A percentile compares a stretch with the other conserved stretches of the same genome.
Evolutionary conservation across 2,113 vertebrate genomes (phyloP).

Genomic region (Apeltes quadracus): DNA sequence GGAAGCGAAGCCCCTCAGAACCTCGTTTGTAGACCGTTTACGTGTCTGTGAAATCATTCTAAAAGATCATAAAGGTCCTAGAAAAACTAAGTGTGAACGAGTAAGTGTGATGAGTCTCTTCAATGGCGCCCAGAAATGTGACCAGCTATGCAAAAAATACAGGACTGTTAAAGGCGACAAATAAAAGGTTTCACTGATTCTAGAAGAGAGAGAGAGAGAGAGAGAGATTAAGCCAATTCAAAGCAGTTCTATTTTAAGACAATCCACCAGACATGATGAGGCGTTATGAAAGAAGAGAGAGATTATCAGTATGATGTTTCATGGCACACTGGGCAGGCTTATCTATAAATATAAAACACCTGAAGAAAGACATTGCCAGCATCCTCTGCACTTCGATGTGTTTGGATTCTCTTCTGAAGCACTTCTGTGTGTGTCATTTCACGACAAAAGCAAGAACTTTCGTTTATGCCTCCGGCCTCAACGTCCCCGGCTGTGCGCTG

Average conservation of each 20-base stretch:
- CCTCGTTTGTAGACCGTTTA: background rate
- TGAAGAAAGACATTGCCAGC: background rate
- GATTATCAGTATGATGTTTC: conserved; percentile 33
- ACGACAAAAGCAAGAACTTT: too few relatives aligned
- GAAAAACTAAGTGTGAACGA: conserved; percentile 6
- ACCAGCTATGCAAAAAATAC: background rate
- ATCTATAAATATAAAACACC: background rate
- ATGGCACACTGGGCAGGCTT: conserved; percentile 1
- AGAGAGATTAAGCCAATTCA: conserved; percentile 35
- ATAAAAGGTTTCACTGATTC: conserved; percentile 19
- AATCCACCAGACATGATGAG: conserved; percentile 20
- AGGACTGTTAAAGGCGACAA: conserved; percentile 8
- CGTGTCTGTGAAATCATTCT: conserved; percentile 2
- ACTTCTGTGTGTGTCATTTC: too few relatives aligned
- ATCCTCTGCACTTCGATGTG: background rate
- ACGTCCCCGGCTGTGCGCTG: background rate
- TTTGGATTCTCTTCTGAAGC: background rate
- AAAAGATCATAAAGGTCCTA: background rate
- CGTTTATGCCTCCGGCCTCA: conserved; percentile 7
- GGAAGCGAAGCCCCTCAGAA: background rate
- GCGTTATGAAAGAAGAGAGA: conserved; percentile 12
- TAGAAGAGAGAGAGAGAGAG: background rate
- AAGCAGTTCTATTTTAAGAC: conserved; percentile 52
- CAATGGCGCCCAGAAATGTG: conserved; percentile 1
- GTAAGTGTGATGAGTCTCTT: background rate